Evolutionary conservation across 2,113 vertebrate genomes (phyloP).

Genomic region (Antechinus stuartii): DNA sequence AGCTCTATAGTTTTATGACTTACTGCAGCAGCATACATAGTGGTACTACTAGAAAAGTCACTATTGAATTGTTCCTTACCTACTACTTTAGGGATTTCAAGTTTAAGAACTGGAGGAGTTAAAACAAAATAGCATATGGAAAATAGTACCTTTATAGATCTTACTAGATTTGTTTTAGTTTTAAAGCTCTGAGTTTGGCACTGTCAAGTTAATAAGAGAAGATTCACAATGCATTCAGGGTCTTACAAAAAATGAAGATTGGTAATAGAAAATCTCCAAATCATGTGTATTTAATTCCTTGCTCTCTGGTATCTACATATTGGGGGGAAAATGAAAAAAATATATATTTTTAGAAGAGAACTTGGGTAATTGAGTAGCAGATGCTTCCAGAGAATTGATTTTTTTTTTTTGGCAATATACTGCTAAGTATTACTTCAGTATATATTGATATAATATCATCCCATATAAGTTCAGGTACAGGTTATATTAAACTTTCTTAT

Average conservation of each 20-base stretch:
- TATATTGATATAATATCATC: background rate
- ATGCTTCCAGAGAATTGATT: constrained; percentile 44
- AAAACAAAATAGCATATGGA: constrained; percentile 20
- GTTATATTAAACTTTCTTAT: constrained; percentile 12
- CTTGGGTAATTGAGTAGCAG: background rate
- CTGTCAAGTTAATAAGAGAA: constrained; percentile 39
- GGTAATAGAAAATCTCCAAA: constrained; percentile 9
- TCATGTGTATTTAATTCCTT: constrained; percentile 36
- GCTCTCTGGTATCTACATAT: background rate
- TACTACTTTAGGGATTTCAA: background rate
- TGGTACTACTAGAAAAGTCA: background rate
- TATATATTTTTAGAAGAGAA: constrained; percentile 9
- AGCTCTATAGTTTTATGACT: background rate
- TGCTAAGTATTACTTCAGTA: background rate
- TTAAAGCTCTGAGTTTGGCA: constrained; percentile 23
- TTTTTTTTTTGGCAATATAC: constrained; percentile 35
- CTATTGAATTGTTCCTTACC: constrained; percentile 31
- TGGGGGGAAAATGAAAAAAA: background rate
- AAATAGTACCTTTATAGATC: background rate
- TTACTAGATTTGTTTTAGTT: constrained; percentile 40
- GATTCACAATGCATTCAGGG: background rate
- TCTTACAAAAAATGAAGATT: constrained; percentile 12
- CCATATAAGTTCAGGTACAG: constrained; percentile 30
- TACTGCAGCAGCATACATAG: background rate
- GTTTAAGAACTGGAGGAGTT: constrained; percentile 21